Evolutionary conservation across 2,888 invertebrate genomes (phyloP).

Genomic region (Drosophila anceps): DNA sequence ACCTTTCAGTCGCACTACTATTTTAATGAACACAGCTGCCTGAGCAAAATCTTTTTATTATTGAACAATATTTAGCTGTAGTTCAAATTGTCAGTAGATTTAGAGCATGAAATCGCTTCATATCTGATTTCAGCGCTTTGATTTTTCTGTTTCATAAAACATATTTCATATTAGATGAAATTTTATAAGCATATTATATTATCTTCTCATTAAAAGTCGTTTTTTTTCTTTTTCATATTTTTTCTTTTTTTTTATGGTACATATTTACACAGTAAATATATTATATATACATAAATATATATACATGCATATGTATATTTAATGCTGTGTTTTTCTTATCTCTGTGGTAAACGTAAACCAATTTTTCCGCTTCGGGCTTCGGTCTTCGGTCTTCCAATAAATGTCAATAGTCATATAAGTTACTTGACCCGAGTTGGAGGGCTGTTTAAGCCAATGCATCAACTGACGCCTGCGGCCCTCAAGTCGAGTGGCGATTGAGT

Average conservation of each 20-base stretch:
- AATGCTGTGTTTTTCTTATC: background rate
- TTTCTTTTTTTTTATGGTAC: no score
- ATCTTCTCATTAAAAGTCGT: no score
- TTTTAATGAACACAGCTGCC: no score
- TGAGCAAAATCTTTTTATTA: no score
- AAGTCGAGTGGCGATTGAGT: background rate
- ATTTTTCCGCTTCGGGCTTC: background rate
- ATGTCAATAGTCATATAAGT: background rate
- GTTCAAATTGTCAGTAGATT: no score
- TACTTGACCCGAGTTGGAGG: background rate
- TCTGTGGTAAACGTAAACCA: background rate
- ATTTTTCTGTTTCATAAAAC: no score
- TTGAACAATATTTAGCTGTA: no score
- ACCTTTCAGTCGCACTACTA: no score
- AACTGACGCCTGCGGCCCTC: background rate
- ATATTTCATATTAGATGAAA: no score
- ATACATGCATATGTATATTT: background rate
- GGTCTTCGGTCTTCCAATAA: background rate
- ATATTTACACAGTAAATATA: background rate
- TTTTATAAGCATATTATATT: no score
- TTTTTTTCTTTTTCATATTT: background rate
- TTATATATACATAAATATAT: background rate
- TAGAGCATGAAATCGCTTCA: no score
- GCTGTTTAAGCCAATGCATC: conserved; percentile 4
- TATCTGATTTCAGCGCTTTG: no score